Percentiles rank a stretch among this genome's conserved stretches.
Conservation (phyloP, 2,113 vertebrate species). For the Nibea albiflora region DNA sequence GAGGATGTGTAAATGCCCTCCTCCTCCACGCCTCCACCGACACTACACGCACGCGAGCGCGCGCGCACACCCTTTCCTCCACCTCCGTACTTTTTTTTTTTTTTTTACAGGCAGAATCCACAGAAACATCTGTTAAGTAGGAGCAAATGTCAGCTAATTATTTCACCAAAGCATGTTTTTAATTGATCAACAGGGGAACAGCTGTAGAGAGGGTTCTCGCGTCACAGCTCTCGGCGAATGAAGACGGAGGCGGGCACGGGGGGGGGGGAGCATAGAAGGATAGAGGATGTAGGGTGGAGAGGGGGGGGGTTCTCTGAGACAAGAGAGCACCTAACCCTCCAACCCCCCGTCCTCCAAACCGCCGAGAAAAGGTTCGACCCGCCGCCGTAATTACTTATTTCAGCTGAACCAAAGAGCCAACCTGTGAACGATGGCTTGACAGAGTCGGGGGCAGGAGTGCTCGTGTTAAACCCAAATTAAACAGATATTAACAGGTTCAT, state of each 20-base stretch:
- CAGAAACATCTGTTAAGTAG: conserved; percentile 83
- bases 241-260: conserved; percentile 28
- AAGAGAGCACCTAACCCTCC: conserved; percentile 41
- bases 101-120: conserved; percentile 64
- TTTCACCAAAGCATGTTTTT: conserved; percentile 85
- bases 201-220: conserved; percentile 73
- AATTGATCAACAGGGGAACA: conserved; percentile 86
- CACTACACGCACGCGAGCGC: conserved; percentile 18
- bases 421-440: conserved; percentile 48
- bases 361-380: conserved; percentile 59
- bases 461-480: conserved; percentile 57
- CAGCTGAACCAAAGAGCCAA: conserved; percentile 40
- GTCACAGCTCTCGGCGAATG: conserved; percentile 61
- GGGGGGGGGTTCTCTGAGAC: conserved; percentile 30
- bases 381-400: conserved; percentile 52
- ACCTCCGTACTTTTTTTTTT: conserved; percentile 75
- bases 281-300: neutral
- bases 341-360: conserved; percentile 21
- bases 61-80: conserved; percentile 49
- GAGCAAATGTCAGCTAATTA: conserved; percentile 85
- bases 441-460: conserved; percentile 35
- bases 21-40: conserved; percentile 1
- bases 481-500: conserved; percentile 60
- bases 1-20: conserved; percentile 42
- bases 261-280: neutral